phyloP scores from a whole-genome alignment of 1,140 invertebrate genomes.

The Drosophila guanche region DNA sequence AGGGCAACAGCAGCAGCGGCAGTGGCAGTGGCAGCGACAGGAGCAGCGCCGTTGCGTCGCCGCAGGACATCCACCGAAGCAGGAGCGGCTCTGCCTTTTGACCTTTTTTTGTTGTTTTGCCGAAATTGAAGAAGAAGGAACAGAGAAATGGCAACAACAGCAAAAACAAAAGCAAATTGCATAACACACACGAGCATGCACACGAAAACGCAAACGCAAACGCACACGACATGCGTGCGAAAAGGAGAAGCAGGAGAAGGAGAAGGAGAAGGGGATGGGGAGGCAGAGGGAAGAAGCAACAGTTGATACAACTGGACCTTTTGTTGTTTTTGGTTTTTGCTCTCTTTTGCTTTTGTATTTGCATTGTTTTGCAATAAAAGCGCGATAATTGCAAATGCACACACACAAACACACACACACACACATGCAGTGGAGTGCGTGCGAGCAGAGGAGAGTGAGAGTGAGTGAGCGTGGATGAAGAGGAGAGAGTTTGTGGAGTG shows the following conservation, averaged over 20 bases:
- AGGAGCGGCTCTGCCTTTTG: slow-evolving; percentile 19
- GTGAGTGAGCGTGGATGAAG: not conserved
- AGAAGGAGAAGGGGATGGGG: slow-evolving; percentile 6
- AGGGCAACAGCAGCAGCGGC: slow-evolving; percentile 19
- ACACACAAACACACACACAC: slow-evolving; percentile 25
- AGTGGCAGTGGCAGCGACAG: not conserved
- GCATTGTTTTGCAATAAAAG: slow-evolving; percentile 80
- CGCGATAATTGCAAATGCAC: slow-evolving; percentile 70
- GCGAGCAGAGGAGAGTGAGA: not conserved
- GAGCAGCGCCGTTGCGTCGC: slow-evolving; percentile 31
- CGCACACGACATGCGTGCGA: not conserved
- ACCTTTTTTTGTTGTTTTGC: slow-evolving; percentile 22
- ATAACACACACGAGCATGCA: slow-evolving; percentile 1
- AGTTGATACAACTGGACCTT: slow-evolving; percentile 50
- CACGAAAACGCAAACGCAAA: not conserved
- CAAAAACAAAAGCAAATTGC: slow-evolving; percentile 21
- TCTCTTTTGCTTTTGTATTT: slow-evolving; percentile 53
- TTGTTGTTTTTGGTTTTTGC: slow-evolving; percentile 23
- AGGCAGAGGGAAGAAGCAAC: slow-evolving; percentile 42
- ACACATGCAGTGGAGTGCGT: not conserved
- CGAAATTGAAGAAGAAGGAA: slow-evolving; percentile 22
- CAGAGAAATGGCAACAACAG: slow-evolving; percentile 7
- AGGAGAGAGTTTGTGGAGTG: not conserved
- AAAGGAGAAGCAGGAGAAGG: not conserved
- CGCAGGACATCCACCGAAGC: slow-evolving; percentile 57